A percentile compares a stretch with the other conserved stretches of the same genome.
Evolutionary conservation across 92 coral and sea anemone species (phyloP).

Genomic region (Porites evermanni): DNA sequence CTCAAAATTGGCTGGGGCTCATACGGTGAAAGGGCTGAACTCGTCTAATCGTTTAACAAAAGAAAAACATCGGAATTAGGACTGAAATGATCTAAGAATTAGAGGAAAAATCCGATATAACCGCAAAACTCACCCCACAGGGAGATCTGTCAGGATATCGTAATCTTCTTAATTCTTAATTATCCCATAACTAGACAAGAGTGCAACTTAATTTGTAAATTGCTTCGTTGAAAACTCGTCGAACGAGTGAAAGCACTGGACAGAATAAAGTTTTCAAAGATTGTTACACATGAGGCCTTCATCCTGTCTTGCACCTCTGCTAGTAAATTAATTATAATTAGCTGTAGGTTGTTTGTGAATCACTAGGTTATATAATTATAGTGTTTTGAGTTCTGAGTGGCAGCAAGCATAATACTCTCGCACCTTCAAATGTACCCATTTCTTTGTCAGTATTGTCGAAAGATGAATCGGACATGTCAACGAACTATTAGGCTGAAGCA

Average conservation of each 20-base stretch:
- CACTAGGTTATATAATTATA: no score
- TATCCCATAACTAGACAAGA: neutral
- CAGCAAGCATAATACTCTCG: no score
- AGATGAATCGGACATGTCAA: no score
- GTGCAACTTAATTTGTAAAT: neutral
- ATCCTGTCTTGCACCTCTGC: neutral
- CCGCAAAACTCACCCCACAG: neutral
- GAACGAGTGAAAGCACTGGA: neutral
- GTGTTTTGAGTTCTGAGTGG: no score
- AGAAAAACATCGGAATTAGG: neutral
- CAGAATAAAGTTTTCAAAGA: neutral
- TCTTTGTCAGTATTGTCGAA: no score
- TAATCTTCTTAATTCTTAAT: neutral
- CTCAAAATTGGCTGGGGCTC: no score
- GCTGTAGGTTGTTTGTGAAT: no score
- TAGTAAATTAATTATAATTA: no score
- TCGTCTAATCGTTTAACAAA: neutral
- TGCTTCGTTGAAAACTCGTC: neutral
- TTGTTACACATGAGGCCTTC: neutral
- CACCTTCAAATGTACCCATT: no score
- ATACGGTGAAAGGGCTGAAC: no score
- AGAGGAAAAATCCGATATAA: neutral
- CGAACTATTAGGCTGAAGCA: no score
- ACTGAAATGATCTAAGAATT: neutral
- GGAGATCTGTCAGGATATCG: neutral